These are phyloP conservation scores for Sebastes kiyomatsui DNA, from an alignment of 2,797 vertebrate genomes.

Conservation along the genomic window DNA sequence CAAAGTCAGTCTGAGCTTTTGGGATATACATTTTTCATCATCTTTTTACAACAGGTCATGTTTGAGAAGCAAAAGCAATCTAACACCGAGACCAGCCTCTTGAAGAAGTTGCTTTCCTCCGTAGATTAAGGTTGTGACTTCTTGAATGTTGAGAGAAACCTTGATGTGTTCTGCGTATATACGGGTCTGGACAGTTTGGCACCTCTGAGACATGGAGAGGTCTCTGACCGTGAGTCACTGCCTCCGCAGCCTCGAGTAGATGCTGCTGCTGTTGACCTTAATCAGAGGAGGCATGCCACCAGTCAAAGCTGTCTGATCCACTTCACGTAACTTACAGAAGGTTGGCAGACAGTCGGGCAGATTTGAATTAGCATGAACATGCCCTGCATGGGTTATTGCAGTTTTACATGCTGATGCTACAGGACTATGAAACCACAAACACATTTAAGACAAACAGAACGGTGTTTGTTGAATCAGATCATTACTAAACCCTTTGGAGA, in stretches of 20 bases:
- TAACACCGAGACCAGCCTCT: neutral
- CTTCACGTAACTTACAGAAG: slow-evolving; percentile 6
- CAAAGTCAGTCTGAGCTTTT: neutral
- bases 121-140: neutral
- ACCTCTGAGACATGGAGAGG: slow-evolving; percentile 6
- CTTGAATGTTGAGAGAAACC: neutral
- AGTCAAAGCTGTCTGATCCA: slow-evolving; percentile 45
- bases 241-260: slow-evolving; percentile 20
- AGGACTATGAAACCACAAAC: neutral
- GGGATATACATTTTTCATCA: neutral
- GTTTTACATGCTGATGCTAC: neutral
- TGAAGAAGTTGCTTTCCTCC: neutral
- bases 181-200: neutral
- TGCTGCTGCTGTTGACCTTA: slow-evolving; percentile 41
- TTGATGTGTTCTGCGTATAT: neutral
- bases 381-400: neutral
- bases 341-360: neutral
- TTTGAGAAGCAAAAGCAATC: neutral
- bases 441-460: neutral
- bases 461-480: neutral
- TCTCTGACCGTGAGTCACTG: slow-evolving; percentile 37
- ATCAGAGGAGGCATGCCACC: slow-evolving; percentile 52
- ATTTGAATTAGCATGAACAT: slow-evolving; percentile 11
- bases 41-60: neutral
- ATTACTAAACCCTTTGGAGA: neutral